Conservation (phyloP, 2,888 invertebrate genomes). For the Operophtera brumata region DNA sequence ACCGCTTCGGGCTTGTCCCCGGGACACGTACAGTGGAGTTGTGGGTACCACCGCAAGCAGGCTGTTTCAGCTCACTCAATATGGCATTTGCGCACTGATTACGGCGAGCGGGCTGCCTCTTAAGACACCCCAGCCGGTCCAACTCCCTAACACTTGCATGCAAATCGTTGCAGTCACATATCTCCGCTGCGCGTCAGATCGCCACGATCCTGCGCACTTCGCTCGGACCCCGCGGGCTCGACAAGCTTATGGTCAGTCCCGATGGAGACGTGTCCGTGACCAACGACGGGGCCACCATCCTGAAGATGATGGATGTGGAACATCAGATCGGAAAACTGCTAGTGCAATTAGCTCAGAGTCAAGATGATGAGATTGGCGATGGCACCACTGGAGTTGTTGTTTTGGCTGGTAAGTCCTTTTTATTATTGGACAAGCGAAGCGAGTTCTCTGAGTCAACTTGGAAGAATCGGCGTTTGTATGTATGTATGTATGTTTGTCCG, state of each 20-base stretch:
- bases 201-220: conserved; percentile 95
- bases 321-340: conserved; percentile 99
- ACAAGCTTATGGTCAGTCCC: conserved; percentile 98
- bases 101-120: too few species aligned
- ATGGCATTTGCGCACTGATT: too few species aligned
- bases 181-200: conserved; percentile 96
- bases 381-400: conserved; percentile 99
- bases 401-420: conserved; percentile 77
- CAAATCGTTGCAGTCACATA: conserved; percentile 89
- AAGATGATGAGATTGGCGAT: conserved; percentile 99
- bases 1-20: too few species aligned
- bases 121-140: too few species aligned
- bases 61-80: too few species aligned
- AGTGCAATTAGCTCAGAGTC: conserved; percentile 98
- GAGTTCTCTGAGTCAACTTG: too few species aligned
- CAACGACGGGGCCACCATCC: conserved; percentile 99
- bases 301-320: conserved; percentile 99
- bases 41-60: too few species aligned
- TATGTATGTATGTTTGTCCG: too few species aligned
- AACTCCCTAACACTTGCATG: too few species aligned
- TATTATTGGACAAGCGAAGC: too few species aligned
- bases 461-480: too few species aligned
- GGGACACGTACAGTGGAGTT: too few species aligned
- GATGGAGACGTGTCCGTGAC: conserved; percentile 99
- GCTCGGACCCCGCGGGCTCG: conserved; percentile 97